phyloP scores from a whole-genome alignment of 1,140 invertebrate genomes.

The Trachelipus rathkii region DNA sequence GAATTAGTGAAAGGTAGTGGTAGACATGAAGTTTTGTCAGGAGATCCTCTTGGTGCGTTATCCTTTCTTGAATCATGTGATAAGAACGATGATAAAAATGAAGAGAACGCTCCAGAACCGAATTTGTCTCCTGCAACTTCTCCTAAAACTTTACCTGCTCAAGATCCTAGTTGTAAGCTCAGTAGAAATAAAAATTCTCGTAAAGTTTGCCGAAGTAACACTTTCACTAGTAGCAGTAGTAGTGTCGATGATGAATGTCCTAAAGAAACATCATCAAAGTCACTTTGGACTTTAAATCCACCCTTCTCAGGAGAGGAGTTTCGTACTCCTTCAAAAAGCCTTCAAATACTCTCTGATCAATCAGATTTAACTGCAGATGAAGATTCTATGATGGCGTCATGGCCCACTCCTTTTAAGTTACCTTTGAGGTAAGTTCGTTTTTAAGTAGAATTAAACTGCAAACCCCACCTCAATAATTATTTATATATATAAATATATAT shows the following conservation, averaged over 20 bases:
- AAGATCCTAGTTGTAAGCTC: background rate
- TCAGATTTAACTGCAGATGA: background rate
- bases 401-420: background rate
- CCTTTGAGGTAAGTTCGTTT: background rate
- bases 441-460: background rate
- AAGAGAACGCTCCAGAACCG: background rate
- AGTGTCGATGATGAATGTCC: background rate
- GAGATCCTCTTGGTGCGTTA: background rate
- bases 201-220: background rate
- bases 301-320: background rate
- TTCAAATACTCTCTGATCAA: slow-evolving; percentile 5
- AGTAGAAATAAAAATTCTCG: background rate
- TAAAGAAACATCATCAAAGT: background rate
- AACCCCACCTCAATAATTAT: too few species aligned
- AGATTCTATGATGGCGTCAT: background rate
- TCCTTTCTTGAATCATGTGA: too few species aligned
- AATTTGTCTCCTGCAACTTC: background rate
- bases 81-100: background rate
- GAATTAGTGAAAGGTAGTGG: background rate
- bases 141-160: background rate
- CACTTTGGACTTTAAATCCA: background rate
- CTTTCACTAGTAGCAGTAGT: background rate
- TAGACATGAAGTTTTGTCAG: background rate
- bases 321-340: background rate
- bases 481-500: too few species aligned